Base-by-base conservation (phyloP, 2,797 vertebrate genomes). In the Lacerta agilis region DNA sequence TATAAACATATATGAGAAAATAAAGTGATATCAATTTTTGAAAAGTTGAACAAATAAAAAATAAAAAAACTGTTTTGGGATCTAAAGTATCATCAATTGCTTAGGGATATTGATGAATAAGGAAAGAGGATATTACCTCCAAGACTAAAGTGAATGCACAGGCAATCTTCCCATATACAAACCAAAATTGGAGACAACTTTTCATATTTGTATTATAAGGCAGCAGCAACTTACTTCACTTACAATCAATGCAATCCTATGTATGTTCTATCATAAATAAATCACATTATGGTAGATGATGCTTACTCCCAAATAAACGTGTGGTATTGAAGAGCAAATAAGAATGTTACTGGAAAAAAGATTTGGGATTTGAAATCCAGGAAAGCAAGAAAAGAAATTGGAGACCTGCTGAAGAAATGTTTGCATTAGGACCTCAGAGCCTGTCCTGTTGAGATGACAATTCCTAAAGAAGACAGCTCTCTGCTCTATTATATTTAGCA, bases 21-120 rank as follows among this genome's bases (percentile, higher is more conserved):
- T 77, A 86, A 82, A 20, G 10, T 58, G 2, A 89, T 29, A 69
- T 4, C 27, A 38, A 1, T 76, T 88, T 87, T 88, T 91, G 82
- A 91, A 83, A 92, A 90, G 85, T n/a, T 49, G 66, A 38, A 77
- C n/a, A 91, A 86, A 73, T 33, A 79, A 13, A 77, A 77, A 90
- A 83, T 64, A 8, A 38, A 64, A 64, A 73, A 58, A 79, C 73
- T 64, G n/a, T 72, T 89, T 83, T 81, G 86, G n/a, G 64, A 91
- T 49, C 18, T 89, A 45, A 83, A 75, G 81, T 64, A 5, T 61
- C 49, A 73, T 61, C 8, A 61, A 27, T 71, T 79, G 18, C 55
- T 73, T 84, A 7, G 49, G 49, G 49, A 55, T 55, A 55, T 3
- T 55, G 49, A 55, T n/a, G 13, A 20, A 23, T 64, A 79, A 9